Evolutionary conservation across 2,888 invertebrate species (phyloP), one percentile per base, ranked within the genome.

Genomic region (Stenchaetothrips biformis): DNA sequence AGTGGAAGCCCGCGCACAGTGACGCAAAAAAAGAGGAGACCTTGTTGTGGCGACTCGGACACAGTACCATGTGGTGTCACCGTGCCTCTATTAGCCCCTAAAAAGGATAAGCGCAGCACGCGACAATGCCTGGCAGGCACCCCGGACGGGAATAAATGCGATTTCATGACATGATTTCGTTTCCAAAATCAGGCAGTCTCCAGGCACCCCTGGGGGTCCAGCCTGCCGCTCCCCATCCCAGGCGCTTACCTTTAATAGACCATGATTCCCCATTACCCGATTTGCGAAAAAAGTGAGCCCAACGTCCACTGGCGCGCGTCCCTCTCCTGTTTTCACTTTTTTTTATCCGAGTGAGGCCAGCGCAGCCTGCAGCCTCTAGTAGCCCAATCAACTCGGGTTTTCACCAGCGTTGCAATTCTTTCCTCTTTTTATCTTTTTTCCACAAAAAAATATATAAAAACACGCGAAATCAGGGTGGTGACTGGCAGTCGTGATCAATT

Each of bases 131-230:
- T 37, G 37, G 37, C 37, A 37, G 37, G 37, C 37, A 37, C 37
- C 37, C 53, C 0, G 53, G 53, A 11, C 16, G 53, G 16, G 53
- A 53, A 16, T 11, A 74, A 74, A 74, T 25, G 67, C 67, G 67
- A 74, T 74, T 74, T 25, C 25, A 74, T 11, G 67, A 74, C 67
- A 74, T 74, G 67, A 74, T 74, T 74, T 74, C 21, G 67, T 74
- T 74, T 74, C 11, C 67, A 25, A 74, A 21, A 25, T n/a, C 67
- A 21, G 67, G 67, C 67, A 67, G 21, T 21, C 21, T 25, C 21
- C 21, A 67, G 21, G 67, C 21, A 74, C 21, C 21, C 18, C 6
- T 18, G 59, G 13, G n/a, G 59, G 59, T 13, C 18, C 59, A 59
- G 18, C 59, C 59, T 18, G 16, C 59, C 59, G 1, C 59, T 37